Evolutionary conservation across 2,797 vertebrate species (phyloP), one percentile per base, ranked within the genome.

Genomic region (Bryconaethiops microstoma): DNA sequence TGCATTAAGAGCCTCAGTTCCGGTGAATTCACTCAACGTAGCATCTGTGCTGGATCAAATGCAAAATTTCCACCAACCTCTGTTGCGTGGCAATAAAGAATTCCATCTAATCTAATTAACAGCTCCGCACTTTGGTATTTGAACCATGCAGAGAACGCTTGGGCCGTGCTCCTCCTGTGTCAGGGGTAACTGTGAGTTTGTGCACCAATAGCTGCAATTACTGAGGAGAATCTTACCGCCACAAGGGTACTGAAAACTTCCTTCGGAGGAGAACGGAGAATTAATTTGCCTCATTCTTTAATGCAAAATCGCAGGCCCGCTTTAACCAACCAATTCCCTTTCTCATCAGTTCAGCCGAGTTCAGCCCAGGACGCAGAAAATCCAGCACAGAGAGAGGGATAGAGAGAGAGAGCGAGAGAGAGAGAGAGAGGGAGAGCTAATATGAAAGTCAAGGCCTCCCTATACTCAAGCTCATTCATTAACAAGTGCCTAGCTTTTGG

Each of bases 281-380:
- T 85, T 65, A 82, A 85, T 85, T 85, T 82, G 60, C 48, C 54
- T 45, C 12, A 84, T 84, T 52, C 72, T 86, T 83, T 81, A 85
- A 84, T 88, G 87, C 68, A 78, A 52, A 83, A 73, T 78, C 74
- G 63, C 12, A 35, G 74, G 80, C 85, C 78, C 5, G 25, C 1
- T 88, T 87, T 77, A 74, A 82, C 63, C 65, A 72, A 64, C 54
- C 25, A 88, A 89, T 68, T 52, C 65, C 83, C 82, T 85, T 70
- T 39, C 71, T 78, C 71, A 35, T 78, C 60, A 55, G 78, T 74
- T 84, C 65, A 81, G 23, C 64, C 74, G 4, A 52, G 67, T 83
- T 87, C 55, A 74, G 40, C n/a, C n/a, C 55, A 78, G 55, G 67
- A 85, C 42, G 29, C 67, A 73, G 9, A 55, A 25, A 76, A 78